These are phyloP conservation scores for Dilophus febrilis DNA, from an alignment of 2,888 invertebrate species.

Conservation along the genomic window DNA sequence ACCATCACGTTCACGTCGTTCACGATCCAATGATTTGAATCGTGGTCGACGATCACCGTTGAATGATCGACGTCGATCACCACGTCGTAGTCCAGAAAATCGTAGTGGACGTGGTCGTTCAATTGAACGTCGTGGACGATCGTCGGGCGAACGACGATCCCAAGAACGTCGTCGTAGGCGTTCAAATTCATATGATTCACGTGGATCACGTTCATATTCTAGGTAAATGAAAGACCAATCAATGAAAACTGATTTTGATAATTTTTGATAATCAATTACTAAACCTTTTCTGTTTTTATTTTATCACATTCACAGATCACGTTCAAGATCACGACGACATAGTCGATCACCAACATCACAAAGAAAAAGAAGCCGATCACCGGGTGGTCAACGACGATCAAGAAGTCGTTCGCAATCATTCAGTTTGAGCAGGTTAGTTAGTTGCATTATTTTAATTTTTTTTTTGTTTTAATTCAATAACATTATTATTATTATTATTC, in stretches of 20 bases:
- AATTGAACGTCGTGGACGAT: constrained; percentile 23
- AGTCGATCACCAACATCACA: constrained; percentile 10
- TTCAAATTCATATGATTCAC: constrained; percentile 9
- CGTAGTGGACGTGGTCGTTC: constrained; percentile 26
- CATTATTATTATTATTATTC: no score
- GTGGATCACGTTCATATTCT: constrained; percentile 15
- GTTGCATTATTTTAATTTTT: neutral
- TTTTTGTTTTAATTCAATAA: neutral
- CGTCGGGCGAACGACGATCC: constrained; percentile 18
- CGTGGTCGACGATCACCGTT: constrained; percentile 14
- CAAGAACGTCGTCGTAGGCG: constrained; percentile 14
- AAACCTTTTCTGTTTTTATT: constrained; percentile 2
- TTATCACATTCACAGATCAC: constrained; percentile 18
- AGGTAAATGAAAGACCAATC: constrained; percentile 6
- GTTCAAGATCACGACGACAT: constrained; percentile 13
- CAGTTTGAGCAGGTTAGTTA: constrained; percentile 14
- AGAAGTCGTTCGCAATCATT: constrained; percentile 18
- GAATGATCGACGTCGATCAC: constrained; percentile 20
- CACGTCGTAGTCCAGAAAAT: constrained; percentile 26
- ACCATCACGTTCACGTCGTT: constrained; percentile 31
- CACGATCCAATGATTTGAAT: constrained; percentile 22
- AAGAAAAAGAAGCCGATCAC: constrained; percentile 18
- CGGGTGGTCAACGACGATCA: constrained; percentile 14
- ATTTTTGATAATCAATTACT: neutral
- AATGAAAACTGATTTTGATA: neutral